Evolutionary conservation across 2,888 invertebrate species (phyloP).

Genomic region (Drosophila subsilvestris): DNA sequence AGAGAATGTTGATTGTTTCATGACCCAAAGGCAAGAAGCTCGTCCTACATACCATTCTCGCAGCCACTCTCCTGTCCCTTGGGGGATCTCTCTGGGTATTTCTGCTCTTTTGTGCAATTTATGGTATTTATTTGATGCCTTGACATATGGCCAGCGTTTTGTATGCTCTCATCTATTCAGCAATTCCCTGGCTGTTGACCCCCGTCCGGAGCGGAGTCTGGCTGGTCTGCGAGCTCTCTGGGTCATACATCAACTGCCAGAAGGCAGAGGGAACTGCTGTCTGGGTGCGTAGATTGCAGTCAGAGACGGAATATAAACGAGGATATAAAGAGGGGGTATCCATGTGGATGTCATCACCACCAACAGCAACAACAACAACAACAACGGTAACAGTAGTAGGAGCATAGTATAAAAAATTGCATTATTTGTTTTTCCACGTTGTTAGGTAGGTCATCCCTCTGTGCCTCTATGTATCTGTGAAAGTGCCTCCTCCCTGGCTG

Average conservation of each 20-base stretch:
- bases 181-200: slow-evolving; percentile 61
- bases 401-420: slow-evolving; percentile 56
- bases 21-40: slow-evolving; percentile 7
- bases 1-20: slow-evolving; percentile 40
- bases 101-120: slow-evolving; percentile 58
- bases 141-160: slow-evolving; percentile 73
- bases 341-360: slow-evolving; percentile 35
- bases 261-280: slow-evolving; percentile 4
- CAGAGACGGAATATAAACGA: slow-evolving; percentile 12
- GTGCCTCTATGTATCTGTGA: background rate
- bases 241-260: slow-evolving; percentile 67
- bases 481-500: too few relatives aligned
- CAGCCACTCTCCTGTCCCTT: slow-evolving; percentile 3
- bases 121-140: slow-evolving; percentile 69
- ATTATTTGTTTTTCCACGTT: slow-evolving; percentile 66
- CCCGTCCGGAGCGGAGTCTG: slow-evolving; percentile 21
- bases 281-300: slow-evolving; percentile 42
- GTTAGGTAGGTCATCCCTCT: slow-evolving; percentile 17
- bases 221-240: slow-evolving; percentile 21
- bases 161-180: slow-evolving; percentile 70
- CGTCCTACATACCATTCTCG: slow-evolving; percentile 4
- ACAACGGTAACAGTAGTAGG: background rate
- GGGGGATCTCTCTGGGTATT: slow-evolving; percentile 2
- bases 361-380: background rate
- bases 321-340: background rate